phyloP scores from a whole-genome alignment of 2,888 invertebrate species.

The Xanthia togata region DNA sequence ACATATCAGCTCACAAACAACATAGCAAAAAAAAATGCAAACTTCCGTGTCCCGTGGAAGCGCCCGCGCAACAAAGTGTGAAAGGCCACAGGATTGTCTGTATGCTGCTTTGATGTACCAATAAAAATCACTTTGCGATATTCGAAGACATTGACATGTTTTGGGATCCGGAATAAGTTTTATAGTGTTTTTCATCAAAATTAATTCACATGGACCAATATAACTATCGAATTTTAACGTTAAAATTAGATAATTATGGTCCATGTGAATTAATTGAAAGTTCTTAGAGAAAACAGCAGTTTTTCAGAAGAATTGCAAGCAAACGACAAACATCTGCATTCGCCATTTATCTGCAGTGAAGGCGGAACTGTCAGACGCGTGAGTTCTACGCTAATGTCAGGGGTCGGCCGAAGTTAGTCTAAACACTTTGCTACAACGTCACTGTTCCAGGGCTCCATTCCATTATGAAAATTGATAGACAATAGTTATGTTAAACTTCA shows the following conservation, averaged over 20 bases:
- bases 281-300: not conserved
- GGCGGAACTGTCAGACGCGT: conserved; percentile 55
- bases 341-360: conserved; percentile 58
- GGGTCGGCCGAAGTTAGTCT: conserved; percentile 71
- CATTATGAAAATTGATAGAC: conserved; percentile 38
- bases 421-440: conserved; percentile 62
- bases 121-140: conserved; percentile 10
- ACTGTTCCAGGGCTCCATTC: conserved; percentile 4
- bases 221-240: not conserved
- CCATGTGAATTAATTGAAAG: not conserved
- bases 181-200: too few species aligned
- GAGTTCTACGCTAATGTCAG: conserved; percentile 69
- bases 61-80: conserved; percentile 6
- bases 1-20: conserved; percentile 3
- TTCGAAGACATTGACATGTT: conserved; percentile 15
- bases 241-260: not conserved
- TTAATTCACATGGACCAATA: too few species aligned
- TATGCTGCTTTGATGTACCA: not conserved
- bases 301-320: not conserved
- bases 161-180: not conserved
- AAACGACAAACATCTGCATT: conserved; percentile 50
- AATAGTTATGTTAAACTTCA: conserved; percentile 32
- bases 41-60: conserved; percentile 3
- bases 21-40: conserved; percentile 1
- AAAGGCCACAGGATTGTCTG: conserved; percentile 17